Conservation (phyloP, 2,113 vertebrate species). For the Alouatta palliata region DNA sequence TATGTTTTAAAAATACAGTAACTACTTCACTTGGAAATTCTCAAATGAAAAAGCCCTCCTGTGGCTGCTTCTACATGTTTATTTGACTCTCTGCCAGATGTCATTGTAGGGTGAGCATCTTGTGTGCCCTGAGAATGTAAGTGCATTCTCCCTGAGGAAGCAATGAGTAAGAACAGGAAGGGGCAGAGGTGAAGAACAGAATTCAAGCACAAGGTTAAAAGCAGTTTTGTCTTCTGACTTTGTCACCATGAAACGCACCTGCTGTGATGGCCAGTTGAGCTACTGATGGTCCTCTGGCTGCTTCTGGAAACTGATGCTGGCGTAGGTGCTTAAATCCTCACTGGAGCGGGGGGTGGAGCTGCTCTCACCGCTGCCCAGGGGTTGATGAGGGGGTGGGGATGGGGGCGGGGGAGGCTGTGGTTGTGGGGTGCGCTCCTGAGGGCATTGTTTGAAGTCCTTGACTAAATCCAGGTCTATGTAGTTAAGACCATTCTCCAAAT, state of each 20-base stretch:
- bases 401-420: conserved; percentile 63
- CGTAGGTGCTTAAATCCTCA: conserved; percentile 89
- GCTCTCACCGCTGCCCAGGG: conserved; percentile 70
- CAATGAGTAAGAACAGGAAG: background rate
- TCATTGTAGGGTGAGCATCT: background rate
- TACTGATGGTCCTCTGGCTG: conserved; percentile 85
- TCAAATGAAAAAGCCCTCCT: background rate
- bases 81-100: conserved; percentile 31
- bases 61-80: background rate
- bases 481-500: conserved; percentile 88
- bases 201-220: background rate
- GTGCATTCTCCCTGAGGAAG: background rate
- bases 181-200: background rate
- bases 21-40: background rate
- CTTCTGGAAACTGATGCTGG: conserved; percentile 93
- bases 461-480: conserved; percentile 93
- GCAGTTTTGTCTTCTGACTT: background rate
- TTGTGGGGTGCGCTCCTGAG: conserved; percentile 75
- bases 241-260: conserved; percentile 83
- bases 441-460: conserved; percentile 83
- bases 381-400: conserved; percentile 75
- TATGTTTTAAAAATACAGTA: background rate
- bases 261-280: conserved; percentile 80
- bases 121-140: background rate
- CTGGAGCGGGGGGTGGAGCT: conserved; percentile 77